Base-by-base conservation (phyloP, 2,888 invertebrate species). In the Blastobasis lacticolella region DNA sequence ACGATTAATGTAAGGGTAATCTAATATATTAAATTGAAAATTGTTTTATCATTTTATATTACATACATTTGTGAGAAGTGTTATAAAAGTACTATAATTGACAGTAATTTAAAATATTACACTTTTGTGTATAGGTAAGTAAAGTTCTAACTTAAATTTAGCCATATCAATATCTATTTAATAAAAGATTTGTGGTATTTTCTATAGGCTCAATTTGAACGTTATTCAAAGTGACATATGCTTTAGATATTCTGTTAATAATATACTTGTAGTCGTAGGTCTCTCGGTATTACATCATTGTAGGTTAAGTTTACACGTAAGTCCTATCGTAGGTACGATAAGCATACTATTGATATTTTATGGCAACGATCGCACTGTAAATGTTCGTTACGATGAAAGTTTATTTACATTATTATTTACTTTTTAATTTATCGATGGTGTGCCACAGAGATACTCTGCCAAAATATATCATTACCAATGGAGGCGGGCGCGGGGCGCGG, bases 31-130 rank as follows among this genome's bases (percentile, higher is more conserved):
- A 82, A 82, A 84, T 84, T 84, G 81, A 88, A 88, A 88, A 88
- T 88, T 88, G 89, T 89, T 89, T 88, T 89, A 89, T 89, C 88
- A 89, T 89, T 89, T 89, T 89, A 87, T 88, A 88, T 87, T 84
- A 81, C 84, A 85, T 87, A 88, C 86, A 87, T 86, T 88, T 88
- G 87, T 87, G 87, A 88, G 79, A 86, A 84, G 78, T 84, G 86
- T 86, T 87, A 85, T 81, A 82, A 23, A 81, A 84, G 82, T 86
- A 86, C 82, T 86, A 85, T 86, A 86, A 85, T 86, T 86, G 85
- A 86, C 84, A 76, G 84, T 88, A 87, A 86, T 83, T 78, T 78
- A 85, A 80, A 75, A 86, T 85, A 85, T 86, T 88, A 88, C 88
- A 88, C 88, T 88, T 87, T 88, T 88, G 88, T 88, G 88, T 88